Conservation (phyloP, 2,888 invertebrate genomes). For the Eurytoma adleriae region DNA sequence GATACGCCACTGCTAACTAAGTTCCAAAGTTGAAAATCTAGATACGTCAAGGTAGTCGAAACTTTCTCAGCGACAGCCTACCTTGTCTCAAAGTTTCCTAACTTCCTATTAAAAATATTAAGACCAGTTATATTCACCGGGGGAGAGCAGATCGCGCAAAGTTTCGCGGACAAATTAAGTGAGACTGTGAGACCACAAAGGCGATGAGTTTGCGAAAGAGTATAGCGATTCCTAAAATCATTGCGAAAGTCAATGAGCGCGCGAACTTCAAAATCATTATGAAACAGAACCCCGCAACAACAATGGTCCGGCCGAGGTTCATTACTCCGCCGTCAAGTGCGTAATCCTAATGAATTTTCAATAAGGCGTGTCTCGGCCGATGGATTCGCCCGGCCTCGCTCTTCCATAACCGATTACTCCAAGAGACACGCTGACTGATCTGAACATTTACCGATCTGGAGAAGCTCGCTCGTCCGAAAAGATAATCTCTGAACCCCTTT, state of each 20-base stretch:
- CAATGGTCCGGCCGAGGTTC: slow-evolving; percentile 11
- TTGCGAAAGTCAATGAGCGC: neutral
- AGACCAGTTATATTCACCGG: neutral
- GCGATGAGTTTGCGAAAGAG: slow-evolving; percentile 4
- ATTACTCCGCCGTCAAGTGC: slow-evolving; percentile 13
- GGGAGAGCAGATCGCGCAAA: neutral
- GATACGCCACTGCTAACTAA: too few species aligned
- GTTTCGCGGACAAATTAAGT: slow-evolving; percentile 23
- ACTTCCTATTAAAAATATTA: too few species aligned
- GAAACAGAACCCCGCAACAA: slow-evolving; percentile 16
- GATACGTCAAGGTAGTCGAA: too few species aligned
- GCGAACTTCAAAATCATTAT: slow-evolving; percentile 4
- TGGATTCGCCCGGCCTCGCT: slow-evolving; percentile 8
- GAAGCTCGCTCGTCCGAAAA: neutral
- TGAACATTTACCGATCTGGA: neutral
- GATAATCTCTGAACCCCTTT: neutral
- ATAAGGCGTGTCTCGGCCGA: slow-evolving; percentile 28
- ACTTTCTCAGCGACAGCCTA: too few species aligned
- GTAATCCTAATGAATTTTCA: slow-evolving; percentile 49
- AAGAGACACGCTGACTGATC: too few species aligned
- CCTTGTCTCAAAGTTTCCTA: too few species aligned
- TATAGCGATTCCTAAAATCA: neutral
- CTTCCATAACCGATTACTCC: slow-evolving; percentile 14
- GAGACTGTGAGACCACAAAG: neutral
- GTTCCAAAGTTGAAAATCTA: too few species aligned